phyloP scores from a whole-genome alignment of 2,113 vertebrate genomes.

The Phocoena phocoena region DNA sequence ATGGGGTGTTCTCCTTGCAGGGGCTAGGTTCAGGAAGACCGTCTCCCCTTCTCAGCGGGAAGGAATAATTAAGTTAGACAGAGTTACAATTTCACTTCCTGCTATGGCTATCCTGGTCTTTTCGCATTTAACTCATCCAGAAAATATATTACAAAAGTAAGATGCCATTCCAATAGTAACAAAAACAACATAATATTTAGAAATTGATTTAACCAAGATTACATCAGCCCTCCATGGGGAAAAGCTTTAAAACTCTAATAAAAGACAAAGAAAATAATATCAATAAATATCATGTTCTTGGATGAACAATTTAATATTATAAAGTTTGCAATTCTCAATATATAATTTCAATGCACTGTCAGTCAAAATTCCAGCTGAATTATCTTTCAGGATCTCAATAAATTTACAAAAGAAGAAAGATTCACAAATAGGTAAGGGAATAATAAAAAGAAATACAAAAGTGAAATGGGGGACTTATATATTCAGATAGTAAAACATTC shows the following conservation, averaged over 20 bases:
- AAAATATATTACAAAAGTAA: constrained; percentile 36
- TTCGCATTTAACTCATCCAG: neutral
- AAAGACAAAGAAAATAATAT: neutral
- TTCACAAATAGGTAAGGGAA: neutral
- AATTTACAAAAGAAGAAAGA: constrained; percentile 2
- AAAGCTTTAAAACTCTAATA: constrained; percentile 35
- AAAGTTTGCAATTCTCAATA: constrained; percentile 15
- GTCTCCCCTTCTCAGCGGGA: neutral
- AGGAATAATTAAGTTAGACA: neutral
- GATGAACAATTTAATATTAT: constrained; percentile 26
- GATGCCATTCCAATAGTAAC: neutral
- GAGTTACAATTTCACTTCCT: neutral
- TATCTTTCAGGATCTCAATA: neutral
- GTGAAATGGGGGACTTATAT: neutral
- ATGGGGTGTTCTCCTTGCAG: neutral
- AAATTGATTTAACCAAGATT: constrained; percentile 33
- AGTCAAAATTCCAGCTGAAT: neutral
- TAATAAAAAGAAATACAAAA: neutral
- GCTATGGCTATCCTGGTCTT: neutral
- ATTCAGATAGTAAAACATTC: constrained; percentile 1
- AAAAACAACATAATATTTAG: neutral
- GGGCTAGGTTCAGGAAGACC: too few relatives aligned
- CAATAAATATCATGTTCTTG: neutral
- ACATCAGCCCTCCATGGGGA: neutral
- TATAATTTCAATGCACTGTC: neutral